phyloP scores from a whole-genome alignment of 2,797 vertebrate genomes.

The Falco biarmicus region DNA sequence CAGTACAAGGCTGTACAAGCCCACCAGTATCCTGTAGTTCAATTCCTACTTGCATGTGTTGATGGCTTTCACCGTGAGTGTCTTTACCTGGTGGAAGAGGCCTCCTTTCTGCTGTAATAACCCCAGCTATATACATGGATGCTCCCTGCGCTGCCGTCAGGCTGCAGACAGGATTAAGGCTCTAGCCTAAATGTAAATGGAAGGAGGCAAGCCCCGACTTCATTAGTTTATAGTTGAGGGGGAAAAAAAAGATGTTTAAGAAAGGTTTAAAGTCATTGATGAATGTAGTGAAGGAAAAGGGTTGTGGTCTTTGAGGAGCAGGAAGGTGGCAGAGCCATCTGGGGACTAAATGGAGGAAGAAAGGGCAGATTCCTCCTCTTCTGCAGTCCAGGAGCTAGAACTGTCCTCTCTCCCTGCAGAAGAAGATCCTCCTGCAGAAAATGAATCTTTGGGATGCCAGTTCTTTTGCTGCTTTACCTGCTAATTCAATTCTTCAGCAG shows the following conservation, averaged over 20 bases:
- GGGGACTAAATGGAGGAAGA: not conserved
- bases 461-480: not conserved
- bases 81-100: not conserved
- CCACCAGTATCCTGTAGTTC: not conserved
- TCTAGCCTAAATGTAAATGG: not conserved
- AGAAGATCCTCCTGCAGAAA: not conserved
- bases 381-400: not conserved
- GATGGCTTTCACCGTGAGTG: not conserved
- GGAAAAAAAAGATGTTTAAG: not conserved
- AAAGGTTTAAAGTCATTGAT: not conserved
- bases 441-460: not conserved
- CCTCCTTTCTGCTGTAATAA: not conserved
- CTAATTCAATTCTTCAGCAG: accelerated
- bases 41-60: not conserved
- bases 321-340: not conserved
- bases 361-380: not conserved
- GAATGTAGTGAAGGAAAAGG: not conserved
- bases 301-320: not conserved
- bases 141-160: not conserved
- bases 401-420: not conserved
- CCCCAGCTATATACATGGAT: accelerated
- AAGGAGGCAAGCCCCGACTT: not conserved
- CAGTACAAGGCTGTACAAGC: not conserved
- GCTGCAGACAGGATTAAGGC: not conserved
- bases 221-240: not conserved